Percentiles rank a stretch among this genome's conserved stretches.
phyloP scores from a whole-genome alignment of 2,888 invertebrate species.

The Cosmopolites sordidus region DNA sequence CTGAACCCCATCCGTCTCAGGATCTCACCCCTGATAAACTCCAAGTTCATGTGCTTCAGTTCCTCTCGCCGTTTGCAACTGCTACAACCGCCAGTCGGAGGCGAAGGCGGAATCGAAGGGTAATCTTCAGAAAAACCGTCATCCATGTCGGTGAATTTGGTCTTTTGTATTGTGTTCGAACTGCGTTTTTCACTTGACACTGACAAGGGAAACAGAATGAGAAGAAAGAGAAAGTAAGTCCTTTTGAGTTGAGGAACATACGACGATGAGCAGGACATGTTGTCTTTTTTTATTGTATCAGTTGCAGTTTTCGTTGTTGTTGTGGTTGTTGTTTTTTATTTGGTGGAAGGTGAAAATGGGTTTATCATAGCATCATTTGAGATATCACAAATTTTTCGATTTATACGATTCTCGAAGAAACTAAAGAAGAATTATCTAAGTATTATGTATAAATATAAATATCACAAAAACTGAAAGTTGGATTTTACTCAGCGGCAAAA shows the following conservation, averaged over 20 bases:
- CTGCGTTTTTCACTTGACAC: constrained; percentile 4
- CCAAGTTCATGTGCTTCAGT: constrained; percentile 54
- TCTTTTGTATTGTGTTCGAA: constrained; percentile 29
- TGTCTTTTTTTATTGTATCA: too few relatives aligned
- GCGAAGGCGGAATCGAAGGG: constrained; percentile 24
- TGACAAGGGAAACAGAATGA: not conserved
- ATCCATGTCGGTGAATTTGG: constrained; percentile 14
- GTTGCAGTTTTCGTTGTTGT: too few relatives aligned
- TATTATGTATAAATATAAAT: too few relatives aligned
- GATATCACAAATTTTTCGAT: too few relatives aligned
- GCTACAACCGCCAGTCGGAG: constrained; percentile 45
- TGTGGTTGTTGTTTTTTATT: too few relatives aligned
- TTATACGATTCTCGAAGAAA: too few relatives aligned
- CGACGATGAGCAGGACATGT: too few relatives aligned
- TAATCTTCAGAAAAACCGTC: constrained; percentile 22
- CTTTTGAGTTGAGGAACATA: not conserved
- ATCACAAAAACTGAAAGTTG: not conserved
- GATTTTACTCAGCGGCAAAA: too few relatives aligned
- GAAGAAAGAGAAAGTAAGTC: not conserved
- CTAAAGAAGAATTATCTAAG: too few relatives aligned
- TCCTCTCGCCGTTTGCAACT: constrained; percentile 56
- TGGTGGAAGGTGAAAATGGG: too few relatives aligned
- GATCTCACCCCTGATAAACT: constrained; percentile 59
- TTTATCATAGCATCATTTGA: too few relatives aligned
- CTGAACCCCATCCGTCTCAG: constrained; percentile 56